Percentiles rank a stretch among this genome's conserved stretches.
These are phyloP conservation scores for Enteromius afrohamiltoni DNA, from an alignment of 2,797 vertebrate species.

Conservation along the genomic window DNA sequence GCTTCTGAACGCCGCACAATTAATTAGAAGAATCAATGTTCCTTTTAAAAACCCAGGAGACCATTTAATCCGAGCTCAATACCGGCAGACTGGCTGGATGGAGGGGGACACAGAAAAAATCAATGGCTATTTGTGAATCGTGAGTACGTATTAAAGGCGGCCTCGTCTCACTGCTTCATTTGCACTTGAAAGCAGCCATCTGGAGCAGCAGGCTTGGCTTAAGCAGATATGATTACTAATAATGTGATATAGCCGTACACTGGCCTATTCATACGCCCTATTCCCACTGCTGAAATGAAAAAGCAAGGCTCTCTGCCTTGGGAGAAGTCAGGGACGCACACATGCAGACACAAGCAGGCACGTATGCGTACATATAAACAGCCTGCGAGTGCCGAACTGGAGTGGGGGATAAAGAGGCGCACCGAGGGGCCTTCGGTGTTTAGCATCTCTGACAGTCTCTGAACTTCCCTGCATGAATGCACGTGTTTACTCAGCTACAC, in stretches of 20 bases:
- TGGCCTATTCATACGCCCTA: conserved; percentile 95
- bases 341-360: conserved; percentile 73
- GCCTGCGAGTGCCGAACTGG: conserved; percentile 70
- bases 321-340: conserved; percentile 74
- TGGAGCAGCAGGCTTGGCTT: conserved; percentile 99
- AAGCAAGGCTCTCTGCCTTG: conserved; percentile 65
- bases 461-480: conserved; percentile 23
- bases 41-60: conserved; percentile 98
- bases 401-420: conserved; percentile 69
- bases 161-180: conserved; percentile 99
- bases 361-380: conserved; percentile 73
- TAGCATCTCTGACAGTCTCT: conserved; percentile 40
- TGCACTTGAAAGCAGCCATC: conserved; percentile 99
- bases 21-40: conserved; percentile 99
- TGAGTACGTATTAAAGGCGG: conserved; percentile 99
- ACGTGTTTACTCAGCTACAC: not conserved
- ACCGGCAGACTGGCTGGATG: conserved; percentile 98
- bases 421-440: conserved; percentile 63
- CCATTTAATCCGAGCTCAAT: conserved; percentile 99
- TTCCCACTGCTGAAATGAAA: conserved; percentile 97
- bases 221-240: conserved; percentile 99
- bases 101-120: conserved; percentile 86
- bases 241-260: conserved; percentile 99
- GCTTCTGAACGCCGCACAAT: conserved; percentile 90
- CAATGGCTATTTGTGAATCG: conserved; percentile 99